Evolutionary conservation across 2,888 invertebrate genomes (phyloP).

Genomic region (Eupithecia exiguata): DNA sequence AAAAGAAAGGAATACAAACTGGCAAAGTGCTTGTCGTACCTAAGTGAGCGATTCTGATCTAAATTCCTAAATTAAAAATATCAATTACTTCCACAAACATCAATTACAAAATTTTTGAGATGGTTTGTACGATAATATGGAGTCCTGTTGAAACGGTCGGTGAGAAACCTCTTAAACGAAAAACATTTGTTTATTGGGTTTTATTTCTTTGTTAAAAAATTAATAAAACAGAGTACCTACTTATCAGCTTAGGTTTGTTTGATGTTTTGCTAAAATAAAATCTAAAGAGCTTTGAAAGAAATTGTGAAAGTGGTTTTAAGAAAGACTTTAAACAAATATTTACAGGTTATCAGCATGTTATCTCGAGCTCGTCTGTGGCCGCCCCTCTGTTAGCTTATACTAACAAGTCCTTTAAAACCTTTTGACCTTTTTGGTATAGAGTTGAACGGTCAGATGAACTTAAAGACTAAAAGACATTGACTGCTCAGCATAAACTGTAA

Average conservation of each 20-base stretch:
- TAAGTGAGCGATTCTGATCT: not conserved
- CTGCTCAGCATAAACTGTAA: not conserved
- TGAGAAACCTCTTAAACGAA: too few species aligned
- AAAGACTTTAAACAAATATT: slow-evolving; percentile 21
- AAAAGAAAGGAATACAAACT: not conserved
- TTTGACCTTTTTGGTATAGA: slow-evolving; percentile 6
- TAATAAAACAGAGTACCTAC: too few species aligned
- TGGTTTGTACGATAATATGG: too few species aligned
- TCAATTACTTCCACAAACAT: too few species aligned
- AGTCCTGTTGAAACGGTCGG: too few species aligned
- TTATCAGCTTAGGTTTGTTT: not conserved
- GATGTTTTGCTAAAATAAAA: not conserved
- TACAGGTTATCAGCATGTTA: slow-evolving; percentile 20
- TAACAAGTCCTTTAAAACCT: slow-evolving; percentile 14
- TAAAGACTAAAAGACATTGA: not conserved
- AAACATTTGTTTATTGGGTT: too few species aligned
- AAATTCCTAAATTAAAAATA: not conserved
- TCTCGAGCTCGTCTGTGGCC: slow-evolving; percentile 9
- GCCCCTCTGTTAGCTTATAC: slow-evolving; percentile 13
- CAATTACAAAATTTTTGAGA: too few species aligned
- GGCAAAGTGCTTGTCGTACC: not conserved
- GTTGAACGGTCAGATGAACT: slow-evolving; percentile 10
- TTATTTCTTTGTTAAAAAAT: too few species aligned
- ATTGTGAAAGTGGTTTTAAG: not conserved
- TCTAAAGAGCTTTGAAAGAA: not conserved